Evolutionary conservation across 2,888 invertebrate genomes (phyloP), one percentile per base, ranked within the genome.

Genomic region (Pharmacophagus antenor): DNA sequence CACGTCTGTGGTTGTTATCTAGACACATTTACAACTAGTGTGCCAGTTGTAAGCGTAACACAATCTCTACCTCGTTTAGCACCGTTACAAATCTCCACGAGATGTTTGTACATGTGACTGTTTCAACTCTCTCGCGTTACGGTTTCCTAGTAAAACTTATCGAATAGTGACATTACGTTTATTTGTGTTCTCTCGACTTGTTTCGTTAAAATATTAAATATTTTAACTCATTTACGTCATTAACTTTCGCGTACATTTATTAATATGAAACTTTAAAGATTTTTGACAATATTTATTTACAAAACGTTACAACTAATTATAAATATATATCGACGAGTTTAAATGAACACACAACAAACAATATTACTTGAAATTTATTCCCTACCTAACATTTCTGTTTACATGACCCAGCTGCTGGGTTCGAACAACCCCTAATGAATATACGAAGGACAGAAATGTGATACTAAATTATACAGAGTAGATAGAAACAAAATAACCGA

Each of bases 381-480:
- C 63, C 67, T 63, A 62, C 64, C 44, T 50, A 57, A 58, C 56
- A 62, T 52, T 65, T 67, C 67, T 79, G 76, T 78, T 77, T 79
- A 77, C 67, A 61, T 63, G 70, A 67, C 65, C 68, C 67, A 64
- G 64, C 66, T 62, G 61, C 62, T 59, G 52, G 15, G 62, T 62
- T 65, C 64, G 22, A 58, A 59, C 59, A 58, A 63, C 71, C 73
- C 74, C 59, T 42, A 23, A 44, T 50, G 54, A 54, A 68, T 70
- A 68, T 72, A 69, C 69, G 65, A 71, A 70, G 59, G 53, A 60
- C 70, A 74, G 80, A 77, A 77, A 83, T 69, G 65, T 67, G 73
- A 82, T 78, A 78, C 63, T 53, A 47, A 48, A 41, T 31, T 58
- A 27, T 51, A 57, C 48, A 71, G 70, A 62, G 56, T 48, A 61